Evolutionary conservation across 2,113 vertebrate species (phyloP).

Genomic region (Malurus melanocephalus): DNA sequence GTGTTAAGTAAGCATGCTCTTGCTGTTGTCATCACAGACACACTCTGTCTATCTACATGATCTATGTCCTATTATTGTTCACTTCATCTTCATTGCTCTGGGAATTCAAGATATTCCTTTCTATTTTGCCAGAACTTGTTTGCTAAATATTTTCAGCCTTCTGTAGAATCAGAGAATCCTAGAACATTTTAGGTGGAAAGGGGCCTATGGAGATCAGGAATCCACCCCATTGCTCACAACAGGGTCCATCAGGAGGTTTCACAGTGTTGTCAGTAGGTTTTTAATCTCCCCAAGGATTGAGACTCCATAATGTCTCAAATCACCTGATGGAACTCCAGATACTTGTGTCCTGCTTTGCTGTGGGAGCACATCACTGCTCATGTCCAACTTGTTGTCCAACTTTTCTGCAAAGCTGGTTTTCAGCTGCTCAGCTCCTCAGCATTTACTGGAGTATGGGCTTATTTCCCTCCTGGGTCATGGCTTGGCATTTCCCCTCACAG

Average conservation of each 20-base stretch:
- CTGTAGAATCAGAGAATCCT: not conserved
- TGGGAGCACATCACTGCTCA: fast-evolving
- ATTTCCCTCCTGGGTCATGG: not conserved
- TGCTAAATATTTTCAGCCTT: not conserved
- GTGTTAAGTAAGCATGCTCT: not conserved
- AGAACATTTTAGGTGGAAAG: not conserved
- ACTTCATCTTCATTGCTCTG: not conserved
- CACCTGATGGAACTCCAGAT: not conserved
- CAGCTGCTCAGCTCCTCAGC: not conserved
- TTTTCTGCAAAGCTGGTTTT: not conserved
- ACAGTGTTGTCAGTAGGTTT: not conserved
- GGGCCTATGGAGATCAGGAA: not conserved
- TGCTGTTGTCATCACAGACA: not conserved
- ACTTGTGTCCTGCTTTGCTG: not conserved
- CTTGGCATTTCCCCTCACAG: not conserved
- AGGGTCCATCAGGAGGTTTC: not conserved
- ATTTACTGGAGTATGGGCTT: not conserved
- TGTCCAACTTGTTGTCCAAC: not conserved
- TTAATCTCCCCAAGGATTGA: not conserved
- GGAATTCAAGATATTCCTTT: not conserved
- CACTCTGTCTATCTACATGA: not conserved
- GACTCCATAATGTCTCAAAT: not conserved
- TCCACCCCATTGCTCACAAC: fast-evolving
- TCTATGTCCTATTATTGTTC: not conserved
- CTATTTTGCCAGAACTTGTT: not conserved